These are phyloP conservation scores for Basileuterus tristriatus DNA, from an alignment of 2,797 vertebrate genomes.

Conservation along the genomic window DNA sequence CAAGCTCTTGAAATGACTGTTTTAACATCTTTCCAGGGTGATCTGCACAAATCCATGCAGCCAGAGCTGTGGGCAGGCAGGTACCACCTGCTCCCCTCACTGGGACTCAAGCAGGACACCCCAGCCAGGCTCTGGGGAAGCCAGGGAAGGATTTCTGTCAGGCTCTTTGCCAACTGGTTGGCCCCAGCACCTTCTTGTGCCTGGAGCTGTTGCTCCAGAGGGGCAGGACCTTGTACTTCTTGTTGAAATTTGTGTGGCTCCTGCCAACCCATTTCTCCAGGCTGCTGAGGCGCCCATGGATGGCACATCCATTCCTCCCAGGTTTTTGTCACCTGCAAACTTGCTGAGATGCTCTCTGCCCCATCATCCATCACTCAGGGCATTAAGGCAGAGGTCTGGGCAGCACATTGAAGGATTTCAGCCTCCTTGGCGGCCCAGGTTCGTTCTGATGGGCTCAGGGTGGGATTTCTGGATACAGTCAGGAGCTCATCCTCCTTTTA, in stretches of 20 bases:
- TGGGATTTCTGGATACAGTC: background rate
- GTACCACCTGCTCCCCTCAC: background rate
- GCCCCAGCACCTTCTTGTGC: background rate
- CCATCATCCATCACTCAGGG: background rate
- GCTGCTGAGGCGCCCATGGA: background rate
- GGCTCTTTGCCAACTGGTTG: background rate
- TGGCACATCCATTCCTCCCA: background rate
- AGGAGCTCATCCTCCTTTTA: background rate
- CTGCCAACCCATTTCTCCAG: background rate
- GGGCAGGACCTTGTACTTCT: background rate
- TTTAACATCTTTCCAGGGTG: background rate
- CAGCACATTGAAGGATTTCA: background rate
- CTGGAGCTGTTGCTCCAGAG: background rate
- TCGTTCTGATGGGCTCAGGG: background rate
- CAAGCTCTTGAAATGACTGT: background rate
- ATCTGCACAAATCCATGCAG: background rate
- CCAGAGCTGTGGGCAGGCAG: background rate
- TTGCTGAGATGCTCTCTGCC: background rate
- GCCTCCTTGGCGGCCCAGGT: background rate
- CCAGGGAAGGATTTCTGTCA: background rate
- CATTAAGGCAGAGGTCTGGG: background rate
- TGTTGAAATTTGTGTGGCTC: background rate
- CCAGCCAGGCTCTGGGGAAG: background rate
- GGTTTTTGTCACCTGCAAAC: background rate
- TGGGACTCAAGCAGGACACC: background rate